Percentiles rank a stretch among this genome's conserved stretches.
phyloP scores from a whole-genome alignment of 1,140 invertebrate species.

The Panulirus ornatus region DNA sequence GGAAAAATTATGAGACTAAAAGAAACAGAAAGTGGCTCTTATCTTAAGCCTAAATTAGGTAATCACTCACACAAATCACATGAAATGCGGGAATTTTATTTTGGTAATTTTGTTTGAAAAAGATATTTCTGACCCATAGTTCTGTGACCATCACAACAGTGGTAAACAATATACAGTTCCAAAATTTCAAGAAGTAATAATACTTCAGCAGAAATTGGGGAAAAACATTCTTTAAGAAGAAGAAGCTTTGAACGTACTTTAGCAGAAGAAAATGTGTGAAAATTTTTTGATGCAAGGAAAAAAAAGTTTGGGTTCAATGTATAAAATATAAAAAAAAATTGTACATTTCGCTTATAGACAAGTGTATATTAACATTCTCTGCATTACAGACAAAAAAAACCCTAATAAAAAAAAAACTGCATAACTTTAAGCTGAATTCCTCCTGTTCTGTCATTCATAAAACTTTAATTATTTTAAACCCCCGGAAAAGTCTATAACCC shows the following conservation, averaged over 20 bases:
- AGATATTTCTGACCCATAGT: neutral
- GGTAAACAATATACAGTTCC: neutral
- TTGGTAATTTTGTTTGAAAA: constrained; percentile 11
- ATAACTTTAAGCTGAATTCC: neutral
- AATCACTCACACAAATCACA: constrained; percentile 3
- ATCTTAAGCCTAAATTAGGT: too few relatives aligned
- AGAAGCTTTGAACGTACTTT: too few relatives aligned
- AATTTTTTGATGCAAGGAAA: neutral
- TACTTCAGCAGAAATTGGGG: constrained; percentile 1
- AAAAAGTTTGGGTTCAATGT: neutral
- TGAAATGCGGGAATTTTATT: constrained; percentile 9
- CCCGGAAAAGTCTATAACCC: neutral
- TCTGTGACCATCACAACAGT: neutral
- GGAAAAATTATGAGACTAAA: too few relatives aligned
- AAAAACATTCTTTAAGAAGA: too few relatives aligned
- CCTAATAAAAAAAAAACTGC: neutral
- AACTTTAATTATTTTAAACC: neutral
- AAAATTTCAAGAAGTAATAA: neutral
- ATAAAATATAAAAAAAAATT: neutral
- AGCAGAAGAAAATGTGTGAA: constrained; percentile 1
- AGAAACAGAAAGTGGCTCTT: too few relatives aligned
- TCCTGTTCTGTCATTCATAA: neutral
- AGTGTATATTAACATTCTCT: neutral
- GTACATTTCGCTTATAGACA: constrained; percentile 11
- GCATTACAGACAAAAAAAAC: neutral